Evolutionary conservation across 2,888 invertebrate genomes (phyloP).

Genomic region (Euzophera pinguis): DNA sequence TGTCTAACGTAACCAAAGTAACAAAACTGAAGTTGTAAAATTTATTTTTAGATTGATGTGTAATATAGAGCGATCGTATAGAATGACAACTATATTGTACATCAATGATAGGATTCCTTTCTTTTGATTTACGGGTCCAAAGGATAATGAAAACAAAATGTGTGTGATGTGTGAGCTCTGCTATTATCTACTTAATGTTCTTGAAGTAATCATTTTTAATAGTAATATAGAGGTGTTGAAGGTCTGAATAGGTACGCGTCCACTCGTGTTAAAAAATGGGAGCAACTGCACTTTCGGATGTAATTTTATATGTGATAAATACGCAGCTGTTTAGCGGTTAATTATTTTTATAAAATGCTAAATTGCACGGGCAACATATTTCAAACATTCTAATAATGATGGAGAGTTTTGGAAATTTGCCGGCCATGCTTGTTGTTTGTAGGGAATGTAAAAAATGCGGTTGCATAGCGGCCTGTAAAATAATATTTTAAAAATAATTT

Average conservation of each 20-base stretch:
- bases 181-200: slow-evolving; percentile 17
- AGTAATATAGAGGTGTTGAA: slow-evolving; percentile 2
- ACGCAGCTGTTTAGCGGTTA: not conserved
- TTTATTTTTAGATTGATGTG: too few relatives aligned
- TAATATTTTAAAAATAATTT: too few relatives aligned
- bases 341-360: too few relatives aligned
- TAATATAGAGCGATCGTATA: too few relatives aligned
- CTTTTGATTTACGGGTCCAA: not conserved
- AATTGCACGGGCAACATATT: too few relatives aligned
- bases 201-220: slow-evolving; percentile 17
- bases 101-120: not conserved
- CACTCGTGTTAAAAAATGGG: not conserved
- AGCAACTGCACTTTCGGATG: not conserved
- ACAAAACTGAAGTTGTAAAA: not conserved
- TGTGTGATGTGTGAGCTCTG: slow-evolving; percentile 32
- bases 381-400: too few relatives aligned
- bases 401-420: too few relatives aligned
- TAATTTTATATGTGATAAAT: not conserved
- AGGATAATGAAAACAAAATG: slow-evolving; percentile 6
- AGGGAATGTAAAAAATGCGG: too few relatives aligned
- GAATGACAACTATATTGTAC: too few relatives aligned
- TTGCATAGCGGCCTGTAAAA: too few relatives aligned
- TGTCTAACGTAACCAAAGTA: not conserved
- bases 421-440: too few relatives aligned
- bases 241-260: not conserved